Percentiles rank a stretch among this genome's conserved stretches.
Evolutionary conservation across 2,888 invertebrate genomes (phyloP).

Genomic region (Polyommatus icarus): DNA sequence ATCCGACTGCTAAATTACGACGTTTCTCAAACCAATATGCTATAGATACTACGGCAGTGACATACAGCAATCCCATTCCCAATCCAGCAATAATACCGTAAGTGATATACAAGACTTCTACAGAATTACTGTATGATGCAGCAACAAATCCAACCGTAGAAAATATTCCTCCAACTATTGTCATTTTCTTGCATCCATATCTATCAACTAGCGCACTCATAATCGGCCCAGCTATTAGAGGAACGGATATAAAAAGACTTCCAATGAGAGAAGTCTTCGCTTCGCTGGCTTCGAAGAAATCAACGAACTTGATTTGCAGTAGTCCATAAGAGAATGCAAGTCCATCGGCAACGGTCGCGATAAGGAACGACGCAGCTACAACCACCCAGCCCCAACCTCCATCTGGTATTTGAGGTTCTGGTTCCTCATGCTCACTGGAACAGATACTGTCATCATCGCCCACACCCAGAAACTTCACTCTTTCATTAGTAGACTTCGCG

Average conservation of each 20-base stretch:
- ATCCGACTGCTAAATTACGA: constrained; percentile 91
- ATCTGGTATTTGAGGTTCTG: constrained; percentile 85
- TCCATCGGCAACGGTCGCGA: constrained; percentile 95
- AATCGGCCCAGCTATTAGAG: constrained; percentile 90
- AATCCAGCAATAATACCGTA: constrained; percentile 92
- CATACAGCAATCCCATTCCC: constrained; percentile 91
- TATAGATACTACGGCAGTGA: constrained; percentile 94
- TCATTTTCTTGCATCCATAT: constrained; percentile 90
- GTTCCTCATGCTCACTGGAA: constrained; percentile 59
- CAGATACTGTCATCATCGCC: constrained; percentile 76
- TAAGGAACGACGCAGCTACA: constrained; percentile 90
- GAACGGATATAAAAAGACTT: constrained; percentile 93
- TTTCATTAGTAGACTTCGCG: constrained; percentile 69
- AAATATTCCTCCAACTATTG: constrained; percentile 85
- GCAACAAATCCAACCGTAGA: constrained; percentile 89
- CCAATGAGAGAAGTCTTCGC: constrained; percentile 94
- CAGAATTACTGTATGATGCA: constrained; percentile 85
- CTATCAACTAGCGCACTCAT: constrained; percentile 92
- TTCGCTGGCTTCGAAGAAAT: constrained; percentile 88
- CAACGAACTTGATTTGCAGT: constrained; percentile 88
- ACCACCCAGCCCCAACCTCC: constrained; percentile 97
- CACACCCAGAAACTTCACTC: constrained; percentile 77
- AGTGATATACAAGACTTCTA: constrained; percentile 89
- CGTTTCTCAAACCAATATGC: constrained; percentile 96
- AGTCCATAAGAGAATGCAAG: constrained; percentile 96